These are phyloP conservation scores for Australoheros facetus DNA, from an alignment of 2,797 vertebrate genomes.

Conservation along the genomic window DNA sequence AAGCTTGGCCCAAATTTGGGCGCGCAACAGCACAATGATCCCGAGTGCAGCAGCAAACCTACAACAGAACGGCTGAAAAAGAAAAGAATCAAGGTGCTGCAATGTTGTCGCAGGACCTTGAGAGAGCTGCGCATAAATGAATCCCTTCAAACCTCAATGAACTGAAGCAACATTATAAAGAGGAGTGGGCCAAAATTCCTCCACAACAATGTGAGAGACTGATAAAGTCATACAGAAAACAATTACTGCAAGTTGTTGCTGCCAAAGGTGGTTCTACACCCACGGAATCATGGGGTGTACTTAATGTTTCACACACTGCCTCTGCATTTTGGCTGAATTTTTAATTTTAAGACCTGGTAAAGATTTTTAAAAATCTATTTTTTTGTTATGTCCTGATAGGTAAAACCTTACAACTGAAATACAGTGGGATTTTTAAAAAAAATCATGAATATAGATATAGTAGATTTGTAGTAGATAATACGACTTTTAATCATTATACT, in stretches of 20 bases:
- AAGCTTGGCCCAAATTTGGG: background rate
- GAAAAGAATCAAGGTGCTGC: background rate
- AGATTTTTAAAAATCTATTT: too few relatives aligned
- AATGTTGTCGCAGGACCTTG: background rate
- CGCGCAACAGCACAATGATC: background rate
- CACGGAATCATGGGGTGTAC: accelerated
- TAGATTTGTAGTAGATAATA: background rate
- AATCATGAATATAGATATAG: background rate
- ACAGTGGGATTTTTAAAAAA: background rate
- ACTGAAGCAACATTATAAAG: background rate
- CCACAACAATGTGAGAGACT: background rate
- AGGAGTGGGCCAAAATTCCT: background rate
- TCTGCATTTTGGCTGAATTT: background rate
- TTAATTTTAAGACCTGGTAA: background rate
- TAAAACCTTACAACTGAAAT: background rate
- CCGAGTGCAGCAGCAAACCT: background rate
- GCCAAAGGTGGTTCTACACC: background rate
- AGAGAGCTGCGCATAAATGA: background rate
- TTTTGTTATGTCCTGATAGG: background rate
- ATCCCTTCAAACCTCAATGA: background rate
- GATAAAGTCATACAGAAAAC: background rate
- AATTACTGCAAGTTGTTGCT: background rate
- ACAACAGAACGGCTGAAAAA: background rate
- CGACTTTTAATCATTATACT: background rate
- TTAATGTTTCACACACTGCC: background rate